A percentile compares a stretch with the other conserved stretches of the same genome.
Conservation (phyloP, 2,113 vertebrate genomes). For the Tragelaphus scriptus region DNA sequence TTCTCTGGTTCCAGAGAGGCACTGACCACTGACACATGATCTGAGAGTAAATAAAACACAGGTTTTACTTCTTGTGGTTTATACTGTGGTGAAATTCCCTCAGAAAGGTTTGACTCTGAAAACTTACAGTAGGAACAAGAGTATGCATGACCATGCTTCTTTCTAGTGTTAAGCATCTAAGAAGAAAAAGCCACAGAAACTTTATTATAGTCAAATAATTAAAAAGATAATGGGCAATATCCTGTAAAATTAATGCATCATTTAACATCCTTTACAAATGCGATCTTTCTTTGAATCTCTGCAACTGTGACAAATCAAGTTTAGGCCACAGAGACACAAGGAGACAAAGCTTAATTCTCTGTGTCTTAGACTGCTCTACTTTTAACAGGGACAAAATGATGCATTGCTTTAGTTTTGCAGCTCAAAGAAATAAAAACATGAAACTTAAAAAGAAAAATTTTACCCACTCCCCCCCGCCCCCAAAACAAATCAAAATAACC, state of each 20-base stretch:
- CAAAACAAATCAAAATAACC: background rate
- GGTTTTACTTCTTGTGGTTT: background rate
- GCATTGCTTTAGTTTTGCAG: background rate
- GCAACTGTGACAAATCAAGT: background rate
- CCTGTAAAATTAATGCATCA: background rate
- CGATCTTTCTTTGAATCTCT: background rate
- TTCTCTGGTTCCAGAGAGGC: background rate
- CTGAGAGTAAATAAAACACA: background rate
- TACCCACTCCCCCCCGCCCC: rapidly evolving
- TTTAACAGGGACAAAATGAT: background rate
- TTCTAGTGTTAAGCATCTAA: background rate
- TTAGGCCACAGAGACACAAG: background rate
- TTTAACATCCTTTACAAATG: background rate
- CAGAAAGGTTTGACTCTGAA: background rate
- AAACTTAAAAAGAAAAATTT: background rate
- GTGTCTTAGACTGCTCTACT: background rate
- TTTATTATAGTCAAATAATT: background rate
- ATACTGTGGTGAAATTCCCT: background rate
- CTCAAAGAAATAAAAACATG: background rate
- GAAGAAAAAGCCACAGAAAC: background rate
- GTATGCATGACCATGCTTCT: background rate
- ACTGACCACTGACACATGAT: background rate
- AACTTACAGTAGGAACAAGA: background rate
- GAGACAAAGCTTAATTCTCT: background rate
- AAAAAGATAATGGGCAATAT: background rate